Evolutionary conservation across 2,113 vertebrate species (phyloP).

Genomic region (Saimiri boliviensis): DNA sequence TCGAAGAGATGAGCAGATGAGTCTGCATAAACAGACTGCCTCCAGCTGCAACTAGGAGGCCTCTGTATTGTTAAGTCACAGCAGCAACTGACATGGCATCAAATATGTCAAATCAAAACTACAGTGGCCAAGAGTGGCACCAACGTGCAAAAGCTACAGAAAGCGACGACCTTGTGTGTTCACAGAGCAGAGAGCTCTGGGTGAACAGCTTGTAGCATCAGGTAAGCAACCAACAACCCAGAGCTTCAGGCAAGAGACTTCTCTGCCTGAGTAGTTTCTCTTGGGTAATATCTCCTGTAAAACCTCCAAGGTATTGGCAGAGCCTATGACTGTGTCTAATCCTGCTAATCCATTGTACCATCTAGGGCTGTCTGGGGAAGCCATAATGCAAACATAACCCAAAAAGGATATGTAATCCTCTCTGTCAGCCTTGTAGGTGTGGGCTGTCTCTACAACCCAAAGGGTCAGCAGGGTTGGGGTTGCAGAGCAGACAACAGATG

Average conservation of each 20-base stretch:
- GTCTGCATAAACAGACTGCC: background rate
- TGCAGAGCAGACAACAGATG: slow-evolving; percentile 88
- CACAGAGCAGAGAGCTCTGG: background rate
- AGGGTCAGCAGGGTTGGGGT: slow-evolving; percentile 86
- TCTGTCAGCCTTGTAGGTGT: slow-evolving; percentile 87
- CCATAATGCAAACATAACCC: background rate
- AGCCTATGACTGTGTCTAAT: background rate
- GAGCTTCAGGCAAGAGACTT: background rate
- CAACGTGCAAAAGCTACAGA: background rate
- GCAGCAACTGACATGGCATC: background rate
- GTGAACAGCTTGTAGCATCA: background rate
- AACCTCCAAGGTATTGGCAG: background rate
- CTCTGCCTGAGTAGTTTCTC: background rate
- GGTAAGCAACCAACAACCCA: background rate
- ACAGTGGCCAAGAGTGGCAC: background rate
- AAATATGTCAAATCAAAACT: background rate
- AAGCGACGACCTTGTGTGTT: background rate
- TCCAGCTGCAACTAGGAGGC: background rate
- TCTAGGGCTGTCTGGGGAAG: background rate
- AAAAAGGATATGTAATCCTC: slow-evolving; percentile 81
- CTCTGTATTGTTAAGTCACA: background rate
- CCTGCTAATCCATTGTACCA: background rate
- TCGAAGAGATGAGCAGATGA: background rate
- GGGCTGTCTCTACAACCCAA: slow-evolving; percentile 87
- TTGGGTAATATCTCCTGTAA: background rate